Conservation (phyloP, 2,797 vertebrate species). For the Hypotaenidia philippensis region DNA sequence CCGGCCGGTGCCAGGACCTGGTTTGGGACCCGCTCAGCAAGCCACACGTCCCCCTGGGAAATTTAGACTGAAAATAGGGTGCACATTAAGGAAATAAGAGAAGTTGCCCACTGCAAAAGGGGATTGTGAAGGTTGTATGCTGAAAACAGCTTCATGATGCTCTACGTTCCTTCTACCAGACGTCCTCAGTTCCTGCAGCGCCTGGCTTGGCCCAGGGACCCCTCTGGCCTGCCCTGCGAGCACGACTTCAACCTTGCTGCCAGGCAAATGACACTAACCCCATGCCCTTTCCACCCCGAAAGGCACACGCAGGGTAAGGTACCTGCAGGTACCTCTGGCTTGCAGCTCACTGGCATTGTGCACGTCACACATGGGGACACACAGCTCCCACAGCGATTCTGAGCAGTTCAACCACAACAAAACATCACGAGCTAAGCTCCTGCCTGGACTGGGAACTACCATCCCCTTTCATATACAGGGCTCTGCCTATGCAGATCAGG, state of each 20-base stretch:
- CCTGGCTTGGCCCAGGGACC: no score
- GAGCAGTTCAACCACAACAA: background rate
- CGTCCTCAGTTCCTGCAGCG: no score
- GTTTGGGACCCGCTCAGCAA: fast-evolving
- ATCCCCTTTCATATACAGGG: background rate
- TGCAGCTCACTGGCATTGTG: background rate
- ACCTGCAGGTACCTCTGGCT: no score
- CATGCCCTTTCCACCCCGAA: fast-evolving
- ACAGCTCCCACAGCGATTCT: fast-evolving
- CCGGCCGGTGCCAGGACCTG: no score
- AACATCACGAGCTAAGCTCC: background rate
- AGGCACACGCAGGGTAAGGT: background rate
- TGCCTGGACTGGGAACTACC: background rate
- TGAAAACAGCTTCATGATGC: background rate
- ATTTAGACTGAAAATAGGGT: background rate
- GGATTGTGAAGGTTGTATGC: background rate
- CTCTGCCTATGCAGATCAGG: background rate
- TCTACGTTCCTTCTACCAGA: background rate
- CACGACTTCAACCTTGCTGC: background rate
- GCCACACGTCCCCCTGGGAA: fast-evolving
- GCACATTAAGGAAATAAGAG: background rate
- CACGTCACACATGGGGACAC: fast-evolving
- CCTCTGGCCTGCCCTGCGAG: no score
- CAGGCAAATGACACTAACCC: background rate
- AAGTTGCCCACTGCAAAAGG: background rate